Percentiles rank a stretch among this genome's conserved stretches.
phyloP scores from a whole-genome alignment of 2,797 vertebrate species.

The Danio jaintianensis region DNA sequence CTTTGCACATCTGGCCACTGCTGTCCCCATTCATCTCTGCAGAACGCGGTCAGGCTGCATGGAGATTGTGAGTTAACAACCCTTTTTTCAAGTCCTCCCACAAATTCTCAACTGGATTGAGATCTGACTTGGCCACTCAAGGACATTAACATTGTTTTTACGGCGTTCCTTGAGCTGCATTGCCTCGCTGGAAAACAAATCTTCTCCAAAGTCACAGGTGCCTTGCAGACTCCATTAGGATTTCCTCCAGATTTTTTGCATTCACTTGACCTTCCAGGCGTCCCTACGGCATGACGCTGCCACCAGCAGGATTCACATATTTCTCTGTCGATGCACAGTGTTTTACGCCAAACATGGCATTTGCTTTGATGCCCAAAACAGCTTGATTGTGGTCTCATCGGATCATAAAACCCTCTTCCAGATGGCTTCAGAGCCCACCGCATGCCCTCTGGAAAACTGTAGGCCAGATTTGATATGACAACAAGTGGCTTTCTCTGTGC shows the following conservation, averaged over 20 bases:
- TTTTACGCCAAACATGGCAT: constrained; percentile 14
- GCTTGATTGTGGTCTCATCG: constrained; percentile 3
- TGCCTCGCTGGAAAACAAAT: constrained; percentile 7
- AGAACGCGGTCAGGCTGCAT: constrained; percentile 9
- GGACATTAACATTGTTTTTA: constrained; percentile 4
- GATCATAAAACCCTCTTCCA: constrained; percentile 26
- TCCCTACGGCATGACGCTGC: background rate
- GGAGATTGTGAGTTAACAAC: constrained; percentile 1
- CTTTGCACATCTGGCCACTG: constrained; percentile 8
- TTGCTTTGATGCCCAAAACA: constrained; percentile 18
- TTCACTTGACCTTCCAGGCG: background rate
- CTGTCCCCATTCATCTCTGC: background rate
- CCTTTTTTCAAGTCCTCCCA: constrained; percentile 17
- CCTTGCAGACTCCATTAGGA: background rate
- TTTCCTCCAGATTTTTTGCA: background rate
- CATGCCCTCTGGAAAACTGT: constrained; percentile 32
- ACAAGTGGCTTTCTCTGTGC: constrained; percentile 21
- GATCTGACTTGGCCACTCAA: constrained; percentile 32
- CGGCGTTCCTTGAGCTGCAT: background rate
- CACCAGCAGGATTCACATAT: background rate
- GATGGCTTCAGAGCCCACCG: constrained; percentile 13
- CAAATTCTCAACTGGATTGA: constrained; percentile 13
- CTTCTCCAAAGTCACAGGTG: constrained; percentile 11
- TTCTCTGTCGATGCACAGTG: background rate
- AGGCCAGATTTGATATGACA: constrained; percentile 16